Conservation (phyloP, 2,888 invertebrate species). For the Tenthredo scrophulariae region DNA sequence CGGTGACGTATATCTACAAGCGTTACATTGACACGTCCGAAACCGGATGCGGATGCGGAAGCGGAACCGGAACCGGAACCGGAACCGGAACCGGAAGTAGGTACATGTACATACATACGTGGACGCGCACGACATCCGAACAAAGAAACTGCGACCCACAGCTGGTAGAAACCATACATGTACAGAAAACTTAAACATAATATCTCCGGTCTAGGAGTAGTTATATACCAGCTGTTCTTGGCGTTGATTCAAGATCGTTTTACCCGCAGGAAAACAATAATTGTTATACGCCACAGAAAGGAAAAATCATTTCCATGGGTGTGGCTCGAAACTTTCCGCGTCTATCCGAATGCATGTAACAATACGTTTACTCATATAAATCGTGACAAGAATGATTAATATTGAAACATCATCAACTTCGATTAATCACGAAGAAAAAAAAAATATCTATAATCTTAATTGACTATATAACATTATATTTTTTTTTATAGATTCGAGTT, state of each 20-base stretch:
- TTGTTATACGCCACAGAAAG: neutral
- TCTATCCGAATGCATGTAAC: no score
- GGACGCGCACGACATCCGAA: conserved; percentile 11
- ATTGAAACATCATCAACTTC: neutral
- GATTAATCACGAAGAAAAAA: no score
- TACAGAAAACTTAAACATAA: neutral
- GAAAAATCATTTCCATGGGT: no score
- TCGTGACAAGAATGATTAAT: neutral
- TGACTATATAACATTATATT: no score
- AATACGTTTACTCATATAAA: neutral
- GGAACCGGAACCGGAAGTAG: conserved; percentile 49
- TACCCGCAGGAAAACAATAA: neutral
- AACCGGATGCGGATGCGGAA: conserved; percentile 47
- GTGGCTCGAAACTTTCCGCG: no score
- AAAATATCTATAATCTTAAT: no score
- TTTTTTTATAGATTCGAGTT: no score
- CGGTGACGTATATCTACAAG: neutral
- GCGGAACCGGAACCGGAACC: conserved; percentile 49
- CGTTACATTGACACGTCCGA: conserved; percentile 45
- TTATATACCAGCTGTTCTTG: neutral
- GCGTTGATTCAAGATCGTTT: conserved; percentile 22
- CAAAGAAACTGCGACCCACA: conserved; percentile 35
- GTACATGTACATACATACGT: neutral
- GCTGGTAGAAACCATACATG: conserved; percentile 8
- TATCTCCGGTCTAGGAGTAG: neutral